A percentile compares a stretch with the other conserved stretches of the same genome.
These are phyloP conservation scores for Apis mellifera DNA, from an alignment of 1,140 invertebrate genomes.

Conservation along the genomic window Amel_HAv3.1 CM009932.2:8157501-8158000, in stretches of 20 bases:
- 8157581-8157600: conserved; percentile 89
- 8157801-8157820: neutral
- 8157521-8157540: conserved; percentile 89
- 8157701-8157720: neutral
- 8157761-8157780: neutral
- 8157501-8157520: conserved; percentile 89
- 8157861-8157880: conserved; percentile 87
- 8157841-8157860: conserved; percentile 92
- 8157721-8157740: neutral
- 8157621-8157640: conserved; percentile 88
- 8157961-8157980: conserved; percentile 80
- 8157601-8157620: conserved; percentile 86
- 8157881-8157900: conserved; percentile 80
- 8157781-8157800: neutral
- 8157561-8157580: conserved; percentile 85
- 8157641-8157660: conserved; percentile 88
- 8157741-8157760: neutral
- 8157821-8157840: conserved; percentile 44
- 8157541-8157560: conserved; percentile 83
- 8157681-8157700: conserved; percentile 54
- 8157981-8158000: conserved; percentile 15
- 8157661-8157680: conserved; percentile 89
- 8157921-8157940: conserved; percentile 92
- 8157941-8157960: conserved; percentile 89
- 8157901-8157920: conserved; percentile 88